Evolutionary conservation across 2,113 vertebrate genomes (phyloP).

Genomic region (Neodon shergylaensis): DNA sequence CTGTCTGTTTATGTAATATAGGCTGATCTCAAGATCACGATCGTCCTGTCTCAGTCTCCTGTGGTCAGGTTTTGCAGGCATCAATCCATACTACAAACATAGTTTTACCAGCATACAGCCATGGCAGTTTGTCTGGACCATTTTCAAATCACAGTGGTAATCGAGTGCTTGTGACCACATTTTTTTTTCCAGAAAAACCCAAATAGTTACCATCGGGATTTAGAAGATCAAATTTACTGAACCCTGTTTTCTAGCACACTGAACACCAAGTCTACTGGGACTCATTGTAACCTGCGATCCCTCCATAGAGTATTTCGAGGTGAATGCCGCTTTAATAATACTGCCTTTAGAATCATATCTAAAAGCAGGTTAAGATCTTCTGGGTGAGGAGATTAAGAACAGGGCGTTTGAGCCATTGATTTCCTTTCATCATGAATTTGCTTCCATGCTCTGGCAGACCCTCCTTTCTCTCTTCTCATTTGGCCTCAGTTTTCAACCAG

Average conservation of each 20-base stretch:
- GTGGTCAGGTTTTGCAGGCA: not conserved
- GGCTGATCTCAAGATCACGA: not conserved
- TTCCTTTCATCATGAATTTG: not conserved
- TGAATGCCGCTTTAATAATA: not conserved
- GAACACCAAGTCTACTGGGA: not conserved
- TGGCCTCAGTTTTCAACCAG: not conserved
- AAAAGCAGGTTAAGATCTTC: not conserved
- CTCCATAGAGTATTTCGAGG: not conserved
- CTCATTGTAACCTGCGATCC: not conserved
- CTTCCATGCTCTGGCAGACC: not conserved
- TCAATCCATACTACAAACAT: not conserved
- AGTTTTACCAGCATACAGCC: not conserved
- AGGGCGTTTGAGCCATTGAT: not conserved
- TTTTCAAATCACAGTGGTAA: not conserved
- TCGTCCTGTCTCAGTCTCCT: not conserved
- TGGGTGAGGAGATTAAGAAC: not conserved
- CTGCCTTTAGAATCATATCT: not conserved
- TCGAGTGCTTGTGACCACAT: not conserved
- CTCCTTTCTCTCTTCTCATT: not conserved
- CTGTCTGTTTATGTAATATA: not conserved
- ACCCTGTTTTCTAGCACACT: not conserved
- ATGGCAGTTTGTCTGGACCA: not conserved
- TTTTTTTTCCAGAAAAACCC: not conserved
- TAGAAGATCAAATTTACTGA: not conserved
- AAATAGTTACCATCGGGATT: not conserved